Base-by-base conservation (phyloP, 92 coral and sea anemone genomes). In the Porites lobata region DNA sequence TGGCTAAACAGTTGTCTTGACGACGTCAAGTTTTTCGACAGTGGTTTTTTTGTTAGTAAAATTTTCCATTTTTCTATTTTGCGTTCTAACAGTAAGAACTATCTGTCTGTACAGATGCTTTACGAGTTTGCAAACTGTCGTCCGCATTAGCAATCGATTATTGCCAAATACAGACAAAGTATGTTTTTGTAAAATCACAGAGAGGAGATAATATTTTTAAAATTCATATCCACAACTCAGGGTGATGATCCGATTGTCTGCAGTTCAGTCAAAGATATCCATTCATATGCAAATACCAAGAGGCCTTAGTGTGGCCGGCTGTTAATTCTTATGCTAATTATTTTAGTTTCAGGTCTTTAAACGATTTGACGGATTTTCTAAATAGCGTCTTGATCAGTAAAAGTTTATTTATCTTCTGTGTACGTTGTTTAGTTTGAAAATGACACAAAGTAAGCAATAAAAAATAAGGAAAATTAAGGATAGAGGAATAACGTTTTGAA, bases 241-340 rank as follows among this genome's bases (percentile, higher is more conserved):
- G 51, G 69, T 12, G 65, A 82, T 47, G 65, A 82, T 47, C 57
- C 57, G 29, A 70, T 69, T 69, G 78, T 70, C 54, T 57, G 47
- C 64, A 20, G 4, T 17, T 1, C 29, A 53, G 67, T 68, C 85
- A 81, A 68, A 54, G 56, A 59, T 81, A 6, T 18, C 57, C 26
- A 29, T 82, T 82, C 86, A 70, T 70, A 82, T 82, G 86, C 86
- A 82, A 82, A 82, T 69, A 69, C 52, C 3, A 26, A 7, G 67
- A 18, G 6, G 76, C 7, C 59, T 58, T 58, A 38, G 51, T 47
- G 26, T 15, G 43, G 11, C 6, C 47, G 47, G 47, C 6, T 29
- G 24, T 21, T 62, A 50, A 13, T 17, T 14, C 11, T 18, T 71
- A 71, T 71, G 52, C 12, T 18, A 62, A 77, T 78, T 78, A 67